These are phyloP conservation scores for Pantherophis alleghaniensis DNA, from an alignment of 2,797 vertebrate species.

Conservation along the genomic window DNA sequence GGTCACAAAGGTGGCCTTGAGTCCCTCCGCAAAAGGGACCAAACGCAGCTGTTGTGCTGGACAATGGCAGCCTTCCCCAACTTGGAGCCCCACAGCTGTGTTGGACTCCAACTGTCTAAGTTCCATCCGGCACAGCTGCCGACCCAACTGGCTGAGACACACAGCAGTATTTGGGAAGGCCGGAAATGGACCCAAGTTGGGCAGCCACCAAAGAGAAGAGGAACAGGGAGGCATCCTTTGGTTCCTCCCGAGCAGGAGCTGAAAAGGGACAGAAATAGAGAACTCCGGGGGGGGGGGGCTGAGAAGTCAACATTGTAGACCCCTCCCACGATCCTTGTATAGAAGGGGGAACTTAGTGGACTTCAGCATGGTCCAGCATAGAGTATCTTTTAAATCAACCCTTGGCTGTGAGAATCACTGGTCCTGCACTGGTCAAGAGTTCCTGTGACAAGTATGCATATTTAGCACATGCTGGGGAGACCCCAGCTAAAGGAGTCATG, in stretches of 20 bases:
- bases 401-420: neutral
- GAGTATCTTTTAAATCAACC: neutral
- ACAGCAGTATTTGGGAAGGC: neutral
- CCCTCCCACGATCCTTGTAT: neutral
- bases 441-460: neutral
- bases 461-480: neutral
- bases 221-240: neutral
- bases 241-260: neutral
- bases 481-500: neutral
- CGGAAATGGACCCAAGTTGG: neutral
- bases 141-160: neutral
- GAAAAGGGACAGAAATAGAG: neutral
- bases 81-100: neutral
- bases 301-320: neutral
- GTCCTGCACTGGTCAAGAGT: neutral
- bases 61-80: neutral
- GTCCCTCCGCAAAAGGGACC: too few relatives aligned
- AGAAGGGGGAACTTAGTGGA: too few relatives aligned
- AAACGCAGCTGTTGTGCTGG: neutral
- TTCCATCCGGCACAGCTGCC: neutral
- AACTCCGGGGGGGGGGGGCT: neutral
- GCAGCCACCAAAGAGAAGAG: neutral
- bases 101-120: neutral
- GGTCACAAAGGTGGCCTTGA: too few relatives aligned
- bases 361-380: neutral